A percentile compares a stretch with the other conserved stretches of the same genome.
These are phyloP conservation scores for Orthosia gracilis DNA, from an alignment of 2,888 invertebrate genomes.

Conservation along the genomic window DNA sequence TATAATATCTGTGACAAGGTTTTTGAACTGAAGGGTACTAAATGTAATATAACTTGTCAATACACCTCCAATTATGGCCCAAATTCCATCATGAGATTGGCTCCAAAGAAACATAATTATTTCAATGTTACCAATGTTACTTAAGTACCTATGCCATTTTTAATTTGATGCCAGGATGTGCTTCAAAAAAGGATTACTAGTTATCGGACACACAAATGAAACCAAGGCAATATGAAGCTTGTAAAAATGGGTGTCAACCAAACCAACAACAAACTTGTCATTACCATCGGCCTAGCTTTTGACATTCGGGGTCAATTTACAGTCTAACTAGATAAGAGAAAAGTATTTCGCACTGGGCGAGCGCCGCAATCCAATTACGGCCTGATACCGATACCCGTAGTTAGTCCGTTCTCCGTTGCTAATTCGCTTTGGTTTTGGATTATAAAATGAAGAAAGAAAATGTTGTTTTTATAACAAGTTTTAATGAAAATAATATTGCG, in stretches of 20 bases:
- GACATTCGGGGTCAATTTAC: slow-evolving; percentile 17
- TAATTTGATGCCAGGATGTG: too few species aligned
- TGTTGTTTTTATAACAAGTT: slow-evolving; percentile 1
- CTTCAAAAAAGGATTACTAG: too few species aligned
- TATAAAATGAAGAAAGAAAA: slow-evolving; percentile 13
- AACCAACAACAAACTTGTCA: neutral
- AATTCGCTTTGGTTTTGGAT: slow-evolving; percentile 44
- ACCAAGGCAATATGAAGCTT: too few species aligned
- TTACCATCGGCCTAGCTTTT: neutral
- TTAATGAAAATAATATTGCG: neutral
- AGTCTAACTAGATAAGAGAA: slow-evolving; percentile 7
- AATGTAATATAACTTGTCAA: too few species aligned
- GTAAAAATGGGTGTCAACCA: neutral
- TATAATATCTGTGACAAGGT: too few species aligned
- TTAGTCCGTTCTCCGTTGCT: slow-evolving; percentile 22
- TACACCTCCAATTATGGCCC: too few species aligned
- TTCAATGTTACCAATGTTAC: too few species aligned
- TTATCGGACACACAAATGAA: too few species aligned
- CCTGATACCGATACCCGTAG: slow-evolving; percentile 23
- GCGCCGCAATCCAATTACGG: slow-evolving; percentile 28
- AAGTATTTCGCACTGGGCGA: slow-evolving; percentile 31
- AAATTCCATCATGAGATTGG: too few species aligned
- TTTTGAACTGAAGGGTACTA: too few species aligned
- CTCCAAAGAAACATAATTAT: too few species aligned
- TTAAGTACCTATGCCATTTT: too few species aligned